Percentiles rank a stretch among this genome's conserved stretches.
Conservation (phyloP, 2,797 vertebrate genomes). For the Nyctibius grandis region DNA sequence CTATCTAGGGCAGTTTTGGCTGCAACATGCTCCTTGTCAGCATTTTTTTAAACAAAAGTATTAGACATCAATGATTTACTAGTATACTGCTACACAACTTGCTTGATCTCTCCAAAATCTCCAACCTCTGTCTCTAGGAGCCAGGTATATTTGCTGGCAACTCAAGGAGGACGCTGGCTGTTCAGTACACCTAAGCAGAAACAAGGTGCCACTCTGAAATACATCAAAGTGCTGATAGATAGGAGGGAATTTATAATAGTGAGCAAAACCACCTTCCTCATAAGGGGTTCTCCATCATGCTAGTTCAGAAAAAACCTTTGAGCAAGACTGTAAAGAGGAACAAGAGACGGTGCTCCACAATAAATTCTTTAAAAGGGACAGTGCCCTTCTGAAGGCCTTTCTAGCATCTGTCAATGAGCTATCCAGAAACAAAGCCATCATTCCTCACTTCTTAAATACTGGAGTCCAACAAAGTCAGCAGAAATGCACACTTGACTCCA, state of each 20-base stretch:
- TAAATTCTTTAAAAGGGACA: neutral
- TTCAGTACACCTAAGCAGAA: neutral
- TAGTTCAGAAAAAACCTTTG: neutral
- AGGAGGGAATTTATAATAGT: rapidly evolving
- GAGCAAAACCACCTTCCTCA: neutral
- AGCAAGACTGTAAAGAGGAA: neutral
- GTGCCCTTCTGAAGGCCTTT: neutral
- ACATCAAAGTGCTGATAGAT: neutral
- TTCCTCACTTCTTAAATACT: neutral
- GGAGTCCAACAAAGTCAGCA: neutral
- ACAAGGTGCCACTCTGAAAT: neutral
- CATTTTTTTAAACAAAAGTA: neutral
- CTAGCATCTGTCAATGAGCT: neutral
- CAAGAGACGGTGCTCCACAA: neutral
- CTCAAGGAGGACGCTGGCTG: neutral
- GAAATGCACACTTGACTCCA: slow-evolving; percentile 2
- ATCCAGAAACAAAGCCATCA: neutral
- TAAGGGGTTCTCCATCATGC: too few species aligned
- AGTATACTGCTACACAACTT: neutral
- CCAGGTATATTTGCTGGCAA: neutral
- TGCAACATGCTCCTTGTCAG: neutral
- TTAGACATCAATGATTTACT: neutral
- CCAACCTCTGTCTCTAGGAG: neutral
- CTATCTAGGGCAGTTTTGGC: neutral
- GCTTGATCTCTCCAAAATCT: neutral